A percentile compares a stretch with the other conserved stretches of the same genome.
Conservation (phyloP, 2,113 vertebrate species). For the Pituophis catenifer region DNA sequence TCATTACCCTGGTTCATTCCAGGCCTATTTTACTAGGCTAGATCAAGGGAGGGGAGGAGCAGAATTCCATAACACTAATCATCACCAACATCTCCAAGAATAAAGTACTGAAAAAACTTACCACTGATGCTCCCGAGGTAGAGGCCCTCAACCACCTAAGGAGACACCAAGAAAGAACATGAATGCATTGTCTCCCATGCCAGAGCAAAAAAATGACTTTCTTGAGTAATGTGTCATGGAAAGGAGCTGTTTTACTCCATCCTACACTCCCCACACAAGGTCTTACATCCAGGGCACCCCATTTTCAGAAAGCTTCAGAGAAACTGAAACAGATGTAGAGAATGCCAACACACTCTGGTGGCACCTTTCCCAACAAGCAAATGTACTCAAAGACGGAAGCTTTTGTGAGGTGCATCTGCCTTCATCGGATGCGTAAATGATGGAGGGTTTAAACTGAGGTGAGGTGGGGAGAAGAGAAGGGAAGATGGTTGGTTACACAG, state of each 20-base stretch:
- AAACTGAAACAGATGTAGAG: not conserved
- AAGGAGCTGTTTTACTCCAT: not conserved
- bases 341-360: not conserved
- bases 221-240: not conserved
- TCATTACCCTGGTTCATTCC: not conserved
- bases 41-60: not conserved
- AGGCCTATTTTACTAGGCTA: not conserved
- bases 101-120: slow-evolving; percentile 56
- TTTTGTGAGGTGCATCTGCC: not conserved
- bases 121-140: slow-evolving; percentile 87
- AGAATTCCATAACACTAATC: not conserved
- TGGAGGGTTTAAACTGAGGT: not conserved
- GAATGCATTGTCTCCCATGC: not conserved
- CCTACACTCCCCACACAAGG: not conserved
- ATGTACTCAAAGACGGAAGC: not conserved
- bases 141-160: slow-evolving; percentile 81
- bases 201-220: not conserved
- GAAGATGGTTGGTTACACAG: not conserved
- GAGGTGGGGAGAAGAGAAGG: not conserved
- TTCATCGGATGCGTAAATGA: not conserved
- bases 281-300: not conserved
- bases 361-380: not conserved
- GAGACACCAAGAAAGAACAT: slow-evolving; percentile 23
- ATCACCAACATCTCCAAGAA: not conserved
- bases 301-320: not conserved